These are phyloP conservation scores for Pseudomyrmex sp. DNA, from an alignment of 1,140 invertebrate species.

Conservation along the genomic window DNA sequence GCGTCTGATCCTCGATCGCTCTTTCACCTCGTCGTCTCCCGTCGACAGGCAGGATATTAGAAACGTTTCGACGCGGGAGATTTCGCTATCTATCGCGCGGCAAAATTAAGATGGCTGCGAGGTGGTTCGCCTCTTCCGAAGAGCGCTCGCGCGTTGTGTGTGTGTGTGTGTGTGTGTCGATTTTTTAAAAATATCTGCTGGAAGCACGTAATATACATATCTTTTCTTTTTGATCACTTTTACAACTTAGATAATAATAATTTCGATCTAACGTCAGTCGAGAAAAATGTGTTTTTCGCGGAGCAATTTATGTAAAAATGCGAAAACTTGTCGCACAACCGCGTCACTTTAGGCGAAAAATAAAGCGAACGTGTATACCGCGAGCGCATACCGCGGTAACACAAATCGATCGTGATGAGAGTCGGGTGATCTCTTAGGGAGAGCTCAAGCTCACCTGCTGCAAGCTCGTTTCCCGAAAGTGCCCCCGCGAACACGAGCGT, in stretches of 20 bases:
- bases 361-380: background rate
- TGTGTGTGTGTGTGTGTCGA: no score
- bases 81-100: constrained; percentile 33
- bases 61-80: constrained; percentile 47
- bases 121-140: background rate
- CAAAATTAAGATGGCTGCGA: background rate
- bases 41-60: constrained; percentile 58
- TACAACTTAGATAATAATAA: no score
- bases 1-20: constrained; percentile 40
- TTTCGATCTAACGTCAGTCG: no score
- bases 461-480: constrained; percentile 71
- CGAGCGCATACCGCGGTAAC: background rate
- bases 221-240: no score
- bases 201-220: no score
- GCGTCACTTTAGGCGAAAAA: constrained; percentile 9
- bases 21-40: constrained; percentile 49
- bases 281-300: no score
- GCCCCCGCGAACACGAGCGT: constrained; percentile 49
- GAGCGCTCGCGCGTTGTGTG: background rate
- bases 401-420: constrained; percentile 27
- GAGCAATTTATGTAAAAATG: no score
- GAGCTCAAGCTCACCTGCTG: constrained; percentile 56
- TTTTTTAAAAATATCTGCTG: no score
- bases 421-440: constrained; percentile 2
- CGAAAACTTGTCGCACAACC: constrained; percentile 12